Conservation (phyloP, 2,888 invertebrate genomes). For the Plebejus argus region DNA sequence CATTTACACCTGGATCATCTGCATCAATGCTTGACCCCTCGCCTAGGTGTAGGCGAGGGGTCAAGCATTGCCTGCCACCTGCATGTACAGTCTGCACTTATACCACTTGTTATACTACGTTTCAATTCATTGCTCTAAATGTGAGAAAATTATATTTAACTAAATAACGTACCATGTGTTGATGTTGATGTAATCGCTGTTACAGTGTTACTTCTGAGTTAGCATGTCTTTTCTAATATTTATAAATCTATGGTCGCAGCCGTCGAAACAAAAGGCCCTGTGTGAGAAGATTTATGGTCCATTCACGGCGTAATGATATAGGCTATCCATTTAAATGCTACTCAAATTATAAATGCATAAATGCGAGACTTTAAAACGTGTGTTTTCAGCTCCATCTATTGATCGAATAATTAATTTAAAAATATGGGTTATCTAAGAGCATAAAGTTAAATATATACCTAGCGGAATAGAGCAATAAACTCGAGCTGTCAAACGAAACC, state of each 20-base stretch:
- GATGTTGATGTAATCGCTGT: not conserved
- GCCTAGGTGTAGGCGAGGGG: too few species aligned
- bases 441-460: too few species aligned
- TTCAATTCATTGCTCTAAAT: too few species aligned
- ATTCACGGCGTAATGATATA: slow-evolving; percentile 74
- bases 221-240: not conserved
- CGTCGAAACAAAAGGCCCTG: slow-evolving; percentile 72
- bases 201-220: not conserved
- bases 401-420: not conserved
- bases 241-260: slow-evolving; percentile 33
- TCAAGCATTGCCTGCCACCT: too few species aligned
- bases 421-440: not conserved
- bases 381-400: not conserved
- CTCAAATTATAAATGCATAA: slow-evolving; percentile 54
- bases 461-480: too few species aligned
- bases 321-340: slow-evolving; percentile 71
- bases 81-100: too few species aligned
- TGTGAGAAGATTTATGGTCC: slow-evolving; percentile 75
- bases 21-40: not conserved
- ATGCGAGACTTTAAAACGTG: slow-evolving; percentile 3
- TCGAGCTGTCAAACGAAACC: too few species aligned
- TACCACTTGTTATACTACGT: too few species aligned
- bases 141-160: too few species aligned
- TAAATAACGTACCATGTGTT: not conserved
- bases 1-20: too few species aligned